These are phyloP conservation scores for Acromyrmex echinatior DNA, from an alignment of 1,140 invertebrate species.

Conservation along the genomic window DNA sequence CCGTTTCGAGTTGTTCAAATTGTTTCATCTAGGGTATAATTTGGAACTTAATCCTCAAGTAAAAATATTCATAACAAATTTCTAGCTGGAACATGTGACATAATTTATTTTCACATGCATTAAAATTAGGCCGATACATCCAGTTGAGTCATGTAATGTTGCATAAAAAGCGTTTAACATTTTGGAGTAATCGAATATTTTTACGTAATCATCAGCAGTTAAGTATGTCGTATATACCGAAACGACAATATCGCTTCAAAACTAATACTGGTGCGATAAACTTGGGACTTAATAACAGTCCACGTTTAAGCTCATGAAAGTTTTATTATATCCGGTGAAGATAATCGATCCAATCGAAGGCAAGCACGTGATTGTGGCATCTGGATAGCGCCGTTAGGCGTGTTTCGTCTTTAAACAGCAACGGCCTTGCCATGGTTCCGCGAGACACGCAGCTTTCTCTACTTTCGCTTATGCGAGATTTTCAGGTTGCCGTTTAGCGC, in stretches of 20 bases:
- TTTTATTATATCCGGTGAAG: conserved; percentile 4
- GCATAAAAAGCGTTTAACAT: not conserved
- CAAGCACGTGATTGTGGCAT: conserved; percentile 64
- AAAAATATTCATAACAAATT: not conserved
- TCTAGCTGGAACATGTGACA: not conserved
- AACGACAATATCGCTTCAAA: not conserved
- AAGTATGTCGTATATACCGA: not conserved
- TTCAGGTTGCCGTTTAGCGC: conserved; percentile 66
- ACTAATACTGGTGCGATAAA: conserved; percentile 10
- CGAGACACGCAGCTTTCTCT: conserved; percentile 79
- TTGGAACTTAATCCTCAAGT: not conserved
- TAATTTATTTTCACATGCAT: conserved; percentile 1
- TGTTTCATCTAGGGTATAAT: not conserved
- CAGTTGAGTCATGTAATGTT: conserved; percentile 1
- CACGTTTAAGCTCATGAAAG: conserved; percentile 9
- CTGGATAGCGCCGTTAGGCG: conserved; percentile 43
- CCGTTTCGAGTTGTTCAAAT: not conserved
- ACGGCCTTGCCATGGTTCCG: conserved; percentile 67
- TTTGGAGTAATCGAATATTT: not conserved
- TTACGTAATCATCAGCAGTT: not conserved
- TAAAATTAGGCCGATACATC: not conserved
- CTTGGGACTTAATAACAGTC: not conserved
- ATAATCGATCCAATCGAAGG: conserved; percentile 29
- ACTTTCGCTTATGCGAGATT: conserved; percentile 82
- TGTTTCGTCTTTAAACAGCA: conserved; percentile 65